A percentile compares a stretch with the other conserved stretches of the same genome.
Conservation (phyloP, 2,113 vertebrate species). For the Cinclus mexicanus region DNA sequence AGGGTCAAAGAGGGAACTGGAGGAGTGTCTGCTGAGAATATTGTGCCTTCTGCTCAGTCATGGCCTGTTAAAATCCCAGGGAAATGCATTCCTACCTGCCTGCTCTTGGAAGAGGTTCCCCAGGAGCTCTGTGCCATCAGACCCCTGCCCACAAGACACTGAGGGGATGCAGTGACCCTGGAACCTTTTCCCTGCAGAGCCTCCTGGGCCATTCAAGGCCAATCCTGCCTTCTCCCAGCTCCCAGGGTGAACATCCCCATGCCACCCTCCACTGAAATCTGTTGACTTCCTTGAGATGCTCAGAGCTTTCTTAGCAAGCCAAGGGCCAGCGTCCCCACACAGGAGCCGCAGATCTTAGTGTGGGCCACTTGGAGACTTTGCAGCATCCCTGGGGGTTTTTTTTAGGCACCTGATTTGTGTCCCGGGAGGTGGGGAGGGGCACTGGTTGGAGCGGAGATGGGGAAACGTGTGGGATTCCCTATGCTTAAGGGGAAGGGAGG, state of each 20-base stretch:
- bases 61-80: background rate
- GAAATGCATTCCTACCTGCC: background rate
- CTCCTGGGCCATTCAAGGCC: background rate
- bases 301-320: background rate
- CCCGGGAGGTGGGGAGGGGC: background rate
- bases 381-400: rapidly evolving
- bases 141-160: background rate
- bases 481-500: background rate
- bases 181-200: background rate
- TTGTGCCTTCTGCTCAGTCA: background rate
- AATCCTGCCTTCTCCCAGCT: rapidly evolving
- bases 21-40: background rate
- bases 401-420: background rate
- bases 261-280: background rate
- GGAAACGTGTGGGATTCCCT: background rate
- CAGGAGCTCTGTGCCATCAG: background rate
- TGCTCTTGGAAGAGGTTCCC: background rate
- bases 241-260: rapidly evolving
- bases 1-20: background rate
- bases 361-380: background rate
- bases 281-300: background rate
- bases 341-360: background rate
- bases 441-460: background rate
- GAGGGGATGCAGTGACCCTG: background rate
- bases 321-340: background rate